These are phyloP conservation scores for Thamnaconus septentrionalis DNA, from an alignment of 2,113 vertebrate species.

Conservation along the genomic window DNA sequence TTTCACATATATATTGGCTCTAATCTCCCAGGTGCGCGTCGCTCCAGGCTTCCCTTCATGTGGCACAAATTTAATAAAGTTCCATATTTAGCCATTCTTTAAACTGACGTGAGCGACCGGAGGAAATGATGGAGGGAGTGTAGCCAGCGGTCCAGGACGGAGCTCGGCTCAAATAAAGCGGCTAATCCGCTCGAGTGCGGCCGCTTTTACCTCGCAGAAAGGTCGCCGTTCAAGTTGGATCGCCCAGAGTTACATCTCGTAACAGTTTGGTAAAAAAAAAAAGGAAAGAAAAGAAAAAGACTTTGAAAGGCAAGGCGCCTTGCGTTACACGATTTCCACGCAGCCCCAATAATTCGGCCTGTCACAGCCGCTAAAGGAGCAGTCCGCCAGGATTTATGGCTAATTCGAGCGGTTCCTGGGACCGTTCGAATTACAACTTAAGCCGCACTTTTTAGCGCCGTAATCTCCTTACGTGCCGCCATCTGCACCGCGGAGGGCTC, in stretches of 20 bases:
- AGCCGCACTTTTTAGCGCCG: constrained; percentile 47
- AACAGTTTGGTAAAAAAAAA: too few species aligned
- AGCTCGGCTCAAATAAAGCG: constrained; percentile 39
- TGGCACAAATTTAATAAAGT: constrained; percentile 68
- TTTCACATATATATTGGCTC: constrained; percentile 28
- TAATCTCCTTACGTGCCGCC: constrained; percentile 74
- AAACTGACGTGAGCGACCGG: constrained; percentile 59
- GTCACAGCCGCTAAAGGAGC: constrained; percentile 90
- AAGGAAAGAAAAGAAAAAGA: too few species aligned
- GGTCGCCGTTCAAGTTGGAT: too few species aligned
- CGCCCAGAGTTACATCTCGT: too few species aligned
- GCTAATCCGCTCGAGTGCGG: constrained; percentile 41
- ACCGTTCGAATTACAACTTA: constrained; percentile 84
- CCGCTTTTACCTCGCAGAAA: neutral
- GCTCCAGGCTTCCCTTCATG: constrained; percentile 52
- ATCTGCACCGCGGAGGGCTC: constrained; percentile 50
- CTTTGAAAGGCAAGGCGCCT: constrained; percentile 75
- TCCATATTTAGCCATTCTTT: constrained; percentile 68
- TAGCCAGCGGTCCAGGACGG: constrained; percentile 43
- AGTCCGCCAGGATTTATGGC: constrained; percentile 90
- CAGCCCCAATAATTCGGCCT: constrained; percentile 87
- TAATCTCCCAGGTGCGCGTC: constrained; percentile 56
- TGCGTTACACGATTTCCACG: constrained; percentile 91
- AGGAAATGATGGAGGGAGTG: constrained; percentile 34
- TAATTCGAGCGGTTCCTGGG: constrained; percentile 90